Evolutionary conservation across 2,888 invertebrate genomes (phyloP), one percentile per base, ranked within the genome.

Genomic region (Orthosia cruda): DNA sequence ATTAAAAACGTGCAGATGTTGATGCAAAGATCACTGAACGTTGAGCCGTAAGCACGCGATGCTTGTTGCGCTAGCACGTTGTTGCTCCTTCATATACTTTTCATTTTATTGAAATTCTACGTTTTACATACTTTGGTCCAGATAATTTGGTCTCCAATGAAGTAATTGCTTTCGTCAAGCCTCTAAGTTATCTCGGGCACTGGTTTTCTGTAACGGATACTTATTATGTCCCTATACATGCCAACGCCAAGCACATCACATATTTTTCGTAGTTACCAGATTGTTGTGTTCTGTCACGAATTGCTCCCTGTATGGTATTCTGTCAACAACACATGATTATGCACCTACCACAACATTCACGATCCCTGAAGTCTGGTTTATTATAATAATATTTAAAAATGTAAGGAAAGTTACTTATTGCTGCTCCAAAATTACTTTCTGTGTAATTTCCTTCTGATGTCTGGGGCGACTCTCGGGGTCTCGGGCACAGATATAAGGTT

Each of bases 301-400:
- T 62, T 11, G 13, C 32, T 54, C 45, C 47, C 49, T 26, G 64
- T 23, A 5, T 49, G 54, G n/a, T 47, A 7, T 54, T 71, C 83
- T 85, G 86, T 81, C 72, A 82, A 84, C 83, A 77, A 85, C 45
- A 78, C 40, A 47, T 59, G 13, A 54, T 77, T 74, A 86, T 55
- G 68, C 66, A 61, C 66, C 67, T 72, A 71, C 75, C 65, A 62
- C 32, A 32, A 47, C 50, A 50, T 40, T 54, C 61, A 23, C 62
- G 23, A 52, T 54, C 52, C 23, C 32, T 5, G 15, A 57, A 72
- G 45, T 57, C 57, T 23, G 32, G 20, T 45, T 71, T 50, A 40
- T 55, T 20, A 32, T 32, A 32, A 18, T 1, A 15, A 75, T 40
- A 26, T 45, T 32, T 15, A 23, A 50, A n/a, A 77, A 55, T 73